Percentiles rank a stretch among this genome's conserved stretches.
phyloP scores from a whole-genome alignment of 1,140 invertebrate species.

The Zaprionus lachaisei region DNA sequence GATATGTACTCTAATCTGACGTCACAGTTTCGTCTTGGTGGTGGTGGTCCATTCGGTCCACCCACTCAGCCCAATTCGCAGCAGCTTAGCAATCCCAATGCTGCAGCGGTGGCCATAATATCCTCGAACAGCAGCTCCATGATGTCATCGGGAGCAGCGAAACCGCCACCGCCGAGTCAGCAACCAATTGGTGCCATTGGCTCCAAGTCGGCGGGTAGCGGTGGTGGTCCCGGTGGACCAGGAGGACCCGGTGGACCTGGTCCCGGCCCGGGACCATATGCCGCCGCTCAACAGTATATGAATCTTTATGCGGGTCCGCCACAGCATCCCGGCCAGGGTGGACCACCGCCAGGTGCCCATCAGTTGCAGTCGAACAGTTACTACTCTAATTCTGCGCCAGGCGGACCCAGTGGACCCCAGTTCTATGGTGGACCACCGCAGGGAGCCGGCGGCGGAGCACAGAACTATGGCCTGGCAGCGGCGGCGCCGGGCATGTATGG shows the following conservation, averaged over 20 bases:
- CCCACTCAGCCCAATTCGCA: slow-evolving; percentile 85
- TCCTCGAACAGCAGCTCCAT: slow-evolving; percentile 92
- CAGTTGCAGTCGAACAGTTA: slow-evolving; percentile 87
- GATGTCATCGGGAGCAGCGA: slow-evolving; percentile 93
- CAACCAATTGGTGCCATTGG: slow-evolving; percentile 94
- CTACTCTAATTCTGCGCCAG: slow-evolving; percentile 86
- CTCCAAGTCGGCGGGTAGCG: slow-evolving; percentile 86
- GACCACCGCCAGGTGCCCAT: slow-evolving; percentile 85
- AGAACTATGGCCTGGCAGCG: slow-evolving; percentile 86
- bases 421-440: slow-evolving; percentile 82
- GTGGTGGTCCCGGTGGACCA: slow-evolving; percentile 70
- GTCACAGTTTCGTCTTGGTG: slow-evolving; percentile 90
- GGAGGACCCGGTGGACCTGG: slow-evolving; percentile 72
- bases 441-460: slow-evolving; percentile 85
- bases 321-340: slow-evolving; percentile 84
- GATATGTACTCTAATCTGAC: slow-evolving; percentile 93
- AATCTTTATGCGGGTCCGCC: slow-evolving; percentile 82
- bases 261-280: slow-evolving; percentile 70
- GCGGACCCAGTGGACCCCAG: slow-evolving; percentile 84
- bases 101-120: slow-evolving; percentile 88
- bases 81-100: slow-evolving; percentile 91
- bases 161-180: slow-evolving; percentile 88
- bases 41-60: slow-evolving; percentile 87
- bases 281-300: slow-evolving; percentile 84
- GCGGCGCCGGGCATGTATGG: slow-evolving; percentile 86